Evolutionary conservation across 2,797 vertebrate genomes (phyloP).

Genomic region (Tragopan temminckii): DNA sequence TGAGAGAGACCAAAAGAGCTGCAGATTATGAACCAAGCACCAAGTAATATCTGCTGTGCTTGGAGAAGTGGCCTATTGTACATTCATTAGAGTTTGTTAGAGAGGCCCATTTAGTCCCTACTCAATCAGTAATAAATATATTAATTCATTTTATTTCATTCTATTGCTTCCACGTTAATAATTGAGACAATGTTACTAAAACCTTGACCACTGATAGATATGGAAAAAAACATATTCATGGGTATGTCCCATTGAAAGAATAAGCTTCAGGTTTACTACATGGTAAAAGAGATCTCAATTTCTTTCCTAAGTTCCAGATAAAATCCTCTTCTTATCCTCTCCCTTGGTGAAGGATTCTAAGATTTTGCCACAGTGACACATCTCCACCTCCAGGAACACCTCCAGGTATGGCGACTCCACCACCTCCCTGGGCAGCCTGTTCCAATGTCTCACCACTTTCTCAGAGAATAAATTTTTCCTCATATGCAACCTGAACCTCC

Average conservation of each 20-base stretch:
- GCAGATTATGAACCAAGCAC: background rate
- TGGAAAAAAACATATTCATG: background rate
- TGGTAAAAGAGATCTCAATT: background rate
- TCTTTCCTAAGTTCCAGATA: background rate
- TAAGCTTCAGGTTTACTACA: background rate
- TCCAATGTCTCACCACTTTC: too few species aligned
- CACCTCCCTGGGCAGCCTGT: too few species aligned
- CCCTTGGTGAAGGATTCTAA: background rate
- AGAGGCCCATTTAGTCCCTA: background rate
- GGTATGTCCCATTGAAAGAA: background rate
- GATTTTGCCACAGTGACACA: rapidly evolving
- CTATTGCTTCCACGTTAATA: background rate
- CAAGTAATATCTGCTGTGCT: background rate
- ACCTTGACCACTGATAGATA: background rate
- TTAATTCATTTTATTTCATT: background rate
- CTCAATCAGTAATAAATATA: background rate
- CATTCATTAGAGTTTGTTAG: background rate
- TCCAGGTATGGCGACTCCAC: too few species aligned
- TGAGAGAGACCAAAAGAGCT: background rate
- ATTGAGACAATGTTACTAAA: background rate
- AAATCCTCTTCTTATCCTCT: background rate
- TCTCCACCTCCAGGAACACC: too few species aligned
- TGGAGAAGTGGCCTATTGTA: background rate
- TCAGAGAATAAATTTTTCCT: too few species aligned
- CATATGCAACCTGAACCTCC: too few species aligned